Percentiles rank a stretch among this genome's conserved stretches.
phyloP scores from a whole-genome alignment of 2,797 vertebrate genomes.

The Gymnothorax javanicus region DNA sequence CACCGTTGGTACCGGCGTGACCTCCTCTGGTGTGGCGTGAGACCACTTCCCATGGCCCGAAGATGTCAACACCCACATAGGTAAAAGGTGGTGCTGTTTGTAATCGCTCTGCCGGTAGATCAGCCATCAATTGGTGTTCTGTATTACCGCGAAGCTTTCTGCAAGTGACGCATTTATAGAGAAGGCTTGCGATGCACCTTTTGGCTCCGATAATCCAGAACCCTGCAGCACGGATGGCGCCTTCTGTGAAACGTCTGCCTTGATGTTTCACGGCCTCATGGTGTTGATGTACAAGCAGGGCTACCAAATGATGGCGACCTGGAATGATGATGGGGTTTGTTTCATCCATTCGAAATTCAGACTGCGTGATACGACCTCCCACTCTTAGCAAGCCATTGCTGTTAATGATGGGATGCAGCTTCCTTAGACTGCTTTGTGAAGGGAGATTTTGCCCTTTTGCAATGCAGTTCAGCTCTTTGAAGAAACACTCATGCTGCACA shows the following conservation, averaged over 20 bases:
- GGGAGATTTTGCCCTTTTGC: not conserved
- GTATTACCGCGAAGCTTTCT: slow-evolving; percentile 4
- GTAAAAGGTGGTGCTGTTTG: slow-evolving; percentile 27
- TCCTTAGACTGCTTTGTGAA: not conserved
- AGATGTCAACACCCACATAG: slow-evolving; percentile 38
- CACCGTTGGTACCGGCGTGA: not conserved
- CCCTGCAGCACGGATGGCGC: slow-evolving; percentile 18
- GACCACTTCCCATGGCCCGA: slow-evolving; percentile 28
- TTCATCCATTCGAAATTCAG: not conserved
- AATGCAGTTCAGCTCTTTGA: not conserved
- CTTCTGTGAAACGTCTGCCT: too few species aligned
- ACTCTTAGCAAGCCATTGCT: not conserved
- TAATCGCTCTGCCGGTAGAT: slow-evolving; percentile 29
- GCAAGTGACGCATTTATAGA: slow-evolving; percentile 28
- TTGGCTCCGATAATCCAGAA: slow-evolving; percentile 28
- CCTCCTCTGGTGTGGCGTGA: slow-evolving; percentile 34
- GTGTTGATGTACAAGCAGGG: not conserved
- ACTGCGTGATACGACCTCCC: not conserved
- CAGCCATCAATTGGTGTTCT: slow-evolving; percentile 33
- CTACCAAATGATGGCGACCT: not conserved
- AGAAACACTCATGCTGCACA: not conserved
- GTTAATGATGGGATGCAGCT: slow-evolving; percentile 3
- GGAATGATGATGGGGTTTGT: slow-evolving; percentile 21
- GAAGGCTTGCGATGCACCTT: not conserved
- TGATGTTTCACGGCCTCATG: not conserved